Base-by-base conservation (phyloP, 2,888 invertebrate genomes). In the Drosophila flavopinicola region DNA sequence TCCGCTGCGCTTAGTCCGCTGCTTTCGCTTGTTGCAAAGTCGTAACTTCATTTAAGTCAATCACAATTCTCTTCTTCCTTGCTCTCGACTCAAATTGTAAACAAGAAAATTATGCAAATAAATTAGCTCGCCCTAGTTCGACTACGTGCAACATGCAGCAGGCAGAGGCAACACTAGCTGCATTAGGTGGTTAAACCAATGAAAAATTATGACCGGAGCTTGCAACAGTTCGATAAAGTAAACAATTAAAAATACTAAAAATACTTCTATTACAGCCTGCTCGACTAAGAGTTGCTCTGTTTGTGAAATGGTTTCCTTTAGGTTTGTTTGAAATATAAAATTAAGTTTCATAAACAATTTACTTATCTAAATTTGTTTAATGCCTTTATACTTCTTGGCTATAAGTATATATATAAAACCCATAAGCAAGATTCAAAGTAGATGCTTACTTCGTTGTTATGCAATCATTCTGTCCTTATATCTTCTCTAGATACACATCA, bases 61-160 rank as follows among this genome's bases (percentile, higher is more conserved):
- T 88, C 87, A 79, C 68, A 66, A 72, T 61, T 61, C 66, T 57
- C 39, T 60, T 65, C 48, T 58, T 38, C n/a, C 6, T 38, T 6
- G 25, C 37, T 30, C 2, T 20, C 20, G 20, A 45, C 73, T 66
- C 70, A 82, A 78, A 77, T 87, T 87, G 85, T 88, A 89, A 88
- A 88, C 87, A 89, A 88, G 87, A 74, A 87, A 89, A 88, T 89
- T 88, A 89, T 88, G 88, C 75, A 86, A 89, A 87, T 87, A 73
- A 70, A 80, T 74, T 74, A 66, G 66, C 45, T 61, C 54, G 47
- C 49, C 57, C 60, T 27, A 57, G 52, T 61, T 61, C 44, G 35
- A 24, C 27, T 42, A 15, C 29, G 33, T 65, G 51, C 54, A 37
- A 25, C 39, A 47, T 49, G 59, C 65, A 29, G 10, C 60, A 6